Evolutionary conservation across 2,113 vertebrate species (phyloP), one percentile per base, ranked within the genome.

Genomic region (Atherinomorus stipes): DNA sequence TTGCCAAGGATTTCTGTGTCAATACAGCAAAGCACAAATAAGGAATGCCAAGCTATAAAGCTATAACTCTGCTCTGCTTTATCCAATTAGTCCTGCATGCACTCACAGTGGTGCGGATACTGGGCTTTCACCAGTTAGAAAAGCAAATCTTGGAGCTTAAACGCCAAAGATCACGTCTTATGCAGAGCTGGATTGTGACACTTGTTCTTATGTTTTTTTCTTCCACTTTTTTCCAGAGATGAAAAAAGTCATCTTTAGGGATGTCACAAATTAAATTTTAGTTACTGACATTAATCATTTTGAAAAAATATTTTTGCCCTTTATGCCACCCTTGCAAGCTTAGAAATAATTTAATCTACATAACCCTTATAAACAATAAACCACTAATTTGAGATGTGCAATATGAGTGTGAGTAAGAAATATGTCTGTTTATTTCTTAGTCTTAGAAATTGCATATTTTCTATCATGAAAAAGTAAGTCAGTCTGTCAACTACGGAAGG

Each of bases 31-130:
- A 79, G 47, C 12, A 45, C 65, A 68, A n/a, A 4, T 38, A 61
- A 69, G 52, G 42, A 19, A 68, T 50, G 76, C 44, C 73, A 78
- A 74, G 57, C 34, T 26, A 63, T 34, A 44, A n/a, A 72, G 58
- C 62, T n/a, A 21, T 65, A 56, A 64, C 54, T 65, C 57, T 64
- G 63, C 61, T 3, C 40, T 31, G 69, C 56, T 72, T 71, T 52
- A 63, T 63, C 66, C 38, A 64, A 80, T 80, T 65, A 83, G 56
- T 78, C 74, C 15, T 67, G 50, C 72, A 62, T 45, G 23, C n/a
- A 42, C 13, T 65, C 58, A 83, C 37, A 71, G 42, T 38, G 59
- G 60, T 52, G 45, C 15, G 64, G 13, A 74, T 54, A 64, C 44
- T 19, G 13, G 54, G 11, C 54, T 51, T 69, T 70, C 16, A 53